A percentile compares a stretch with the other conserved stretches of the same genome.
Evolutionary conservation across 2,888 invertebrate genomes (phyloP).

Genomic region (Hypsopygia costalis): DNA sequence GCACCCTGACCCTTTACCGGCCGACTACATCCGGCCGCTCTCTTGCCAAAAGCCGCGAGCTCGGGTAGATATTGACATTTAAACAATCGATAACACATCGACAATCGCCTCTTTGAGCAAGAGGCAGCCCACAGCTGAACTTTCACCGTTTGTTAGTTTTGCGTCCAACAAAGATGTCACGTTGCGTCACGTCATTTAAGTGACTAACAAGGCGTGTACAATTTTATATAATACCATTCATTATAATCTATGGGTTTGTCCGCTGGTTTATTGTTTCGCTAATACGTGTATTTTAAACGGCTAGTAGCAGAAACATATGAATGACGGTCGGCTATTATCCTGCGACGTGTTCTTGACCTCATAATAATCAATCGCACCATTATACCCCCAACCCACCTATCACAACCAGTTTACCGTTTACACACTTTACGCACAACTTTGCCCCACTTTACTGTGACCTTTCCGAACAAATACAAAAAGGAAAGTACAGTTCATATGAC

Average conservation of each 20-base stretch:
- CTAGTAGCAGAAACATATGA: too few species aligned
- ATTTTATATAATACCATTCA: constrained; percentile 38
- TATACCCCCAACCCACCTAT: constrained; percentile 25
- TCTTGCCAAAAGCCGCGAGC: constrained; percentile 16
- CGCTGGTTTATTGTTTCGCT: constrained; percentile 10
- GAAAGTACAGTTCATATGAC: not conserved
- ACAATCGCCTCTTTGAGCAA: constrained; percentile 24
- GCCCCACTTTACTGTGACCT: constrained; percentile 2
- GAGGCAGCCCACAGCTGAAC: constrained; percentile 39
- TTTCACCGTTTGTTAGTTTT: constrained; percentile 70
- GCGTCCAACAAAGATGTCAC: constrained; percentile 48
- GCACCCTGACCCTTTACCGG: constrained; percentile 13
- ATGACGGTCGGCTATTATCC: too few species aligned
- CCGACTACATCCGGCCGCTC: constrained; percentile 19
- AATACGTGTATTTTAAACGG: constrained; percentile 7
- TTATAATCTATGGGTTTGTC: constrained; percentile 8
- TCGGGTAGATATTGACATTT: constrained; percentile 31
- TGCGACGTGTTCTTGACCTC: too few species aligned
- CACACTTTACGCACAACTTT: constrained; percentile 25
- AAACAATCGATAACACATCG: constrained; percentile 28
- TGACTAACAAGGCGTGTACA: constrained; percentile 38
- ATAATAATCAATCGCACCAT: constrained; percentile 35
- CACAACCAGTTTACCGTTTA: constrained; percentile 27
- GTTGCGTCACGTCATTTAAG: constrained; percentile 51
- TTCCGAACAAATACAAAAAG: constrained; percentile 3